Evolutionary conservation across 2,888 invertebrate genomes (phyloP).

Genomic region (Cephus pulcher): DNA sequence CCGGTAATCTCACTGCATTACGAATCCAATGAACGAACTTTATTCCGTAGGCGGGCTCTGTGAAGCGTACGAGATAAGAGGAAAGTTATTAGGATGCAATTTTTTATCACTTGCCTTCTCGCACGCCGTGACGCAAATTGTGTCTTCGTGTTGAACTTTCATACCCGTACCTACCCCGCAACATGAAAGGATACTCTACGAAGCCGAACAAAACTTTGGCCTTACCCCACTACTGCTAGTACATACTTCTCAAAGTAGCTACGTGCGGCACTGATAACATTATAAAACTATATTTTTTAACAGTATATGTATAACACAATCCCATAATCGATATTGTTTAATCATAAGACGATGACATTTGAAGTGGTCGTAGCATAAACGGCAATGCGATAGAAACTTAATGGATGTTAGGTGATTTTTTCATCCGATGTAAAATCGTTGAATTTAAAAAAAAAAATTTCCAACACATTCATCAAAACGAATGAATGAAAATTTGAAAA

Average conservation of each 20-base stretch:
- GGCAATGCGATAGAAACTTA: not conserved
- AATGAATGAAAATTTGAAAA: constrained; percentile 11
- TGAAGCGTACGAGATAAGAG: not conserved
- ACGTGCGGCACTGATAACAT: not conserved
- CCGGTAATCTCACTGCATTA: not conserved
- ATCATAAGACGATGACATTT: not conserved
- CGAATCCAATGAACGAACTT: not conserved
- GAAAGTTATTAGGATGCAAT: not conserved
- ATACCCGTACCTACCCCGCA: not conserved
- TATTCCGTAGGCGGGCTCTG: not conserved
- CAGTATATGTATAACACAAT: not conserved
- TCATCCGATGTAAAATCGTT: not conserved
- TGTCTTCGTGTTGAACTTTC: not conserved
- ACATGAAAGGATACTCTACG: not conserved
- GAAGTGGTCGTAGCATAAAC: not conserved
- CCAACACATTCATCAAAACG: not conserved
- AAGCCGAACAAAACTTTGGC: constrained; percentile 4
- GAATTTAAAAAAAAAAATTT: too few relatives aligned
- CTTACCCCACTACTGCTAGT: not conserved
- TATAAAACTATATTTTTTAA: constrained; percentile 7
- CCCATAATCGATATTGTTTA: not conserved
- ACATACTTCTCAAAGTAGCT: not conserved
- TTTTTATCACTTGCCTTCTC: not conserved
- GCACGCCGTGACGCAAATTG: not conserved
- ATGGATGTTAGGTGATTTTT: not conserved